Conservation (phyloP, 2,113 vertebrate genomes). For the Chionodraco myersi region DNA sequence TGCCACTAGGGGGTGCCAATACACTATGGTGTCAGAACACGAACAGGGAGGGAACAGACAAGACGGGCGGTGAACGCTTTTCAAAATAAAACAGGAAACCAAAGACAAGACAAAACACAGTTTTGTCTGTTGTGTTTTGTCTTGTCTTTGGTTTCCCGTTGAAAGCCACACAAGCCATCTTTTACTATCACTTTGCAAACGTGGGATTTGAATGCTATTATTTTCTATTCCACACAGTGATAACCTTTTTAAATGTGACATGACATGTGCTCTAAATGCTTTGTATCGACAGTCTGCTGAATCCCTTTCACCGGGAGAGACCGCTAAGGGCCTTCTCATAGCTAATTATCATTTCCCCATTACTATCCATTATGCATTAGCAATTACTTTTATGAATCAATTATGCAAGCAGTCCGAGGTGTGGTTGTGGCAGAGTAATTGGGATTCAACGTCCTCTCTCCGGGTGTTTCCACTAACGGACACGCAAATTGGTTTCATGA, state of each 20-base stretch:
- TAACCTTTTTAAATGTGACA: constrained; percentile 18
- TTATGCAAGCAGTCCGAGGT: constrained; percentile 47
- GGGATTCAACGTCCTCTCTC: constrained; percentile 25
- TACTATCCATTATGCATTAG: constrained; percentile 69
- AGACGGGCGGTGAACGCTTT: no score
- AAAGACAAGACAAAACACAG: no score
- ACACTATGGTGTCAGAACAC: no score
- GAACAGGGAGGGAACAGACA: no score
- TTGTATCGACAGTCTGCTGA: constrained; percentile 2
- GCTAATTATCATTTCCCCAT: constrained; percentile 47
- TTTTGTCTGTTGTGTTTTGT: no score
- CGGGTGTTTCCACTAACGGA: constrained; percentile 4
- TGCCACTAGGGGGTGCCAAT: no score
- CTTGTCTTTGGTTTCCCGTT: no score
- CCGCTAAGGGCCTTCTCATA: constrained; percentile 19
- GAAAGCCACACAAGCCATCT: background rate
- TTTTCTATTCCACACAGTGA: background rate
- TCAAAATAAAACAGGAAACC: no score
- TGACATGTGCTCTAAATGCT: constrained; percentile 11
- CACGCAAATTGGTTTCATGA: constrained; percentile 46
- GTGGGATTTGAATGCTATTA: background rate
- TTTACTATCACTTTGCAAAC: background rate
- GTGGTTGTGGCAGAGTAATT: constrained; percentile 36
- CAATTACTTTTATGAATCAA: constrained; percentile 62
- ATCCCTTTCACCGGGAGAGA: constrained; percentile 9